Conservation (phyloP, 2,888 invertebrate species). For the Galerucella pusilla region DNA sequence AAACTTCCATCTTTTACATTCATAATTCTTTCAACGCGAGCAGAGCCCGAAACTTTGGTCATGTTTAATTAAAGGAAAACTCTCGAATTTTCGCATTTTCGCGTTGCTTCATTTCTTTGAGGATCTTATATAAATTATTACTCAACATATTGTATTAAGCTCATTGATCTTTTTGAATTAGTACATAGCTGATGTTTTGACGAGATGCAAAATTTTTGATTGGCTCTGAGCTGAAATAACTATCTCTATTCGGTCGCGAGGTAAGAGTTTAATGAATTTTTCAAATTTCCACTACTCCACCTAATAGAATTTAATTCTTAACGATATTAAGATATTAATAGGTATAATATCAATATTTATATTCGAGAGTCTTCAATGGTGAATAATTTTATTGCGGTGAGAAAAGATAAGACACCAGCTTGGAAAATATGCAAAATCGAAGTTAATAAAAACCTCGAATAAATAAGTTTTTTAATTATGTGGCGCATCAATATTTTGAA, state of each 20-base stretch:
- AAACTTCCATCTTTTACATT: constrained; percentile 35
- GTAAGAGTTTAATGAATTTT: too few relatives aligned
- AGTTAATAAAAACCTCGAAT: constrained; percentile 4
- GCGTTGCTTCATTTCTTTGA: not conserved
- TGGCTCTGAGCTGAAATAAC: too few relatives aligned
- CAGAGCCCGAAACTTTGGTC: constrained; percentile 20
- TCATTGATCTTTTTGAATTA: not conserved
- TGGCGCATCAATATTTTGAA: constrained; percentile 11
- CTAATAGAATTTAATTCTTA: too few relatives aligned
- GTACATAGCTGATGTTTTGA: too few relatives aligned
- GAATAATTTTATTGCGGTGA: not conserved
- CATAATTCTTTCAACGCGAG: constrained; percentile 23
- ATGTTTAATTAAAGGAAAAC: constrained; percentile 33
- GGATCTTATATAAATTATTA: not conserved
- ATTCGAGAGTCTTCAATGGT: not conserved
- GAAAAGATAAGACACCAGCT: constrained; percentile 9
- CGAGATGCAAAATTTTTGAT: too few relatives aligned
- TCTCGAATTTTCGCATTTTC: constrained; percentile 25
- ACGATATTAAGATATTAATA: too few relatives aligned
- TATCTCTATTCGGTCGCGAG: too few relatives aligned
- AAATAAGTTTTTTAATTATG: constrained; percentile 7
- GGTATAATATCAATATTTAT: constrained; percentile 12
- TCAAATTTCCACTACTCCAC: too few relatives aligned
- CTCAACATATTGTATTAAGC: not conserved
- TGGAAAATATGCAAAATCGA: not conserved